A percentile compares a stretch with the other conserved stretches of the same genome.
Conservation (phyloP, 2,113 vertebrate species). For the Peromyscus maniculatus region DNA sequence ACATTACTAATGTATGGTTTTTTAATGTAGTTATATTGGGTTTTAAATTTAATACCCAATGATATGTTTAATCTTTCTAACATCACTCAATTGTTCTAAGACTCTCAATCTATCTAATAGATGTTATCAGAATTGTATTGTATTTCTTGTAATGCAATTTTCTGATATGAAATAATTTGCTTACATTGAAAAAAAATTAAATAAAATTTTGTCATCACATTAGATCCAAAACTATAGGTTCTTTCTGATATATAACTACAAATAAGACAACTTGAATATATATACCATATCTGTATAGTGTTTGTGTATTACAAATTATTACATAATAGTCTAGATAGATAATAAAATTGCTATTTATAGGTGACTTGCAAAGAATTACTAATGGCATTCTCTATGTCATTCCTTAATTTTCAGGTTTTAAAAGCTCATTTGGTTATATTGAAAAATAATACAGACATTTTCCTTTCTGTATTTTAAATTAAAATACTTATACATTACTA, state of each 20-base stretch:
- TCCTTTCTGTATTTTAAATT: constrained; percentile 24
- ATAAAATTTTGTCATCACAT: background rate
- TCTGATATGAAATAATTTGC: background rate
- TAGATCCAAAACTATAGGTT: background rate
- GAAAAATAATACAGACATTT: background rate
- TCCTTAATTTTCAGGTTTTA: background rate
- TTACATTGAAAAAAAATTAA: background rate
- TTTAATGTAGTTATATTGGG: background rate
- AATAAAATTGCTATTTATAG: background rate
- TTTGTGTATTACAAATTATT: background rate
- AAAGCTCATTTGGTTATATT: background rate
- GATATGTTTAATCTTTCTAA: background rate
- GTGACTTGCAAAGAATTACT: background rate
- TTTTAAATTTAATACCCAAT: background rate
- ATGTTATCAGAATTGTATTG: background rate
- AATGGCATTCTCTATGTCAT: background rate
- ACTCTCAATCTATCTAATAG: background rate
- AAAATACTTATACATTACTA: background rate
- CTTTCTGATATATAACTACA: background rate
- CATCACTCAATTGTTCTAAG: background rate
- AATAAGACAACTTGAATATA: background rate
- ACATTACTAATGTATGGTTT: background rate
- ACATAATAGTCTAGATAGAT: background rate
- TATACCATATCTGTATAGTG: background rate
- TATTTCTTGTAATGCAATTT: background rate